A percentile compares a stretch with the other conserved stretches of the same genome.
These are phyloP conservation scores for Fabriciana adippe DNA, from an alignment of 2,888 invertebrate species.

Conservation along the genomic window DNA sequence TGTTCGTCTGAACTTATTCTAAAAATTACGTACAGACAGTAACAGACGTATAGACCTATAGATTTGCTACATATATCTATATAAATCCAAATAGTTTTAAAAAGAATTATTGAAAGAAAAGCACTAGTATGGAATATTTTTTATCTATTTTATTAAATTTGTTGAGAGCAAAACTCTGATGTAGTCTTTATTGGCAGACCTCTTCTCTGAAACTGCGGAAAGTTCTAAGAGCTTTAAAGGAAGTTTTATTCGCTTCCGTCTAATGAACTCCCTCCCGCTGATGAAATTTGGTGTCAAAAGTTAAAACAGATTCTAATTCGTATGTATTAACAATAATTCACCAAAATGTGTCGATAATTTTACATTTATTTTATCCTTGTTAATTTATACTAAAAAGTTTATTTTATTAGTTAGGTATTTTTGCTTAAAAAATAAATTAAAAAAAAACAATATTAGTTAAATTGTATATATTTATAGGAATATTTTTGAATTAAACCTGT, in stretches of 20 bases:
- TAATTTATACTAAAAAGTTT: too few species aligned
- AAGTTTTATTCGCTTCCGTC: conserved; percentile 23
- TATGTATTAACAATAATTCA: background rate
- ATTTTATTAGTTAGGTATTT: too few species aligned
- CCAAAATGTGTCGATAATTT: too few species aligned
- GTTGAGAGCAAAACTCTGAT: conserved; percentile 17
- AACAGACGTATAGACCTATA: too few species aligned
- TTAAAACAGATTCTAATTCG: conserved; percentile 5
- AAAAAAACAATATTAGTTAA: too few species aligned
- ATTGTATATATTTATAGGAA: too few species aligned
- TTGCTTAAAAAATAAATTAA: too few species aligned
- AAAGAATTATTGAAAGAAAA: background rate
- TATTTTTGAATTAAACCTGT: too few species aligned
- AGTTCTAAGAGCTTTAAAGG: conserved; percentile 20
- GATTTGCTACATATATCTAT: background rate
- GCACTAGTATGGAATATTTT: background rate
- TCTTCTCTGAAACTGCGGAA: conserved; percentile 18
- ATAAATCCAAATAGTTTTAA: background rate
- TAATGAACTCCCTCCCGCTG: conserved; percentile 19
- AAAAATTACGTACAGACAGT: too few species aligned
- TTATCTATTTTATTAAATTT: background rate
- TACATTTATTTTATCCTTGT: too few species aligned
- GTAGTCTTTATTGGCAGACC: conserved; percentile 21
- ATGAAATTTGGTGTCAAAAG: conserved; percentile 13
- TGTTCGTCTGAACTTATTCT: too few species aligned